These are phyloP conservation scores for Pseudachorutes palmiensis DNA, from an alignment of 1,140 invertebrate species.

Conservation along the genomic window DNA sequence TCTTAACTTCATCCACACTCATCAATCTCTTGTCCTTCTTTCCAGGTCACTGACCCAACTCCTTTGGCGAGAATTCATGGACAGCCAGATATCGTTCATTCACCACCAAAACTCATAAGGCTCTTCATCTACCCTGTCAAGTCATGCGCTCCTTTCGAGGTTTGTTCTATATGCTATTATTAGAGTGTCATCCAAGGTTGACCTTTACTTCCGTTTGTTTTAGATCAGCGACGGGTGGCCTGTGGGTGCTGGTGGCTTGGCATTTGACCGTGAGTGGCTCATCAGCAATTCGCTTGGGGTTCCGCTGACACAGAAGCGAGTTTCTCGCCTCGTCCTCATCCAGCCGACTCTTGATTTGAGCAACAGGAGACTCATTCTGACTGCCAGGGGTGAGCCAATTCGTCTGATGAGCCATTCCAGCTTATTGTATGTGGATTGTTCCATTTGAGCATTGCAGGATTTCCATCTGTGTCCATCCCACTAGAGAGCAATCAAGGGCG, in stretches of 20 bases:
- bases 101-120: slow-evolving; percentile 44
- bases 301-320: neutral
- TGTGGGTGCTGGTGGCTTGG: neutral
- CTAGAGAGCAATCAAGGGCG: too few relatives aligned
- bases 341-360: neutral
- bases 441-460: too few relatives aligned
- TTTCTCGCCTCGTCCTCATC: neutral
- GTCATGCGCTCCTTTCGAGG: slow-evolving; percentile 73
- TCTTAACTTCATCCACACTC: slow-evolving; percentile 30
- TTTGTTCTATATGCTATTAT: slow-evolving; percentile 41
- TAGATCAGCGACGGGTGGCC: neutral
- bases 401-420: too few relatives aligned
- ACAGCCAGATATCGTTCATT: slow-evolving; percentile 7
- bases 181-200: neutral
- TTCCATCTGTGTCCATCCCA: too few relatives aligned
- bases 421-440: too few relatives aligned
- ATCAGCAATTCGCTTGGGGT: neutral
- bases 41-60: slow-evolving; percentile 2
- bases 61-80: neutral
- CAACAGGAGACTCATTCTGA: too few relatives aligned
- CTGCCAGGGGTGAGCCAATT: too few relatives aligned
- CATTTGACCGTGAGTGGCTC: neutral
- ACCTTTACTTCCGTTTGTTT: neutral
- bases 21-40: slow-evolving; percentile 15
- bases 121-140: slow-evolving; percentile 89